Evolutionary conservation across 1,140 invertebrate genomes (phyloP), one percentile per base, ranked within the genome.

Genomic region (Pachypeltis micranthus): DNA sequence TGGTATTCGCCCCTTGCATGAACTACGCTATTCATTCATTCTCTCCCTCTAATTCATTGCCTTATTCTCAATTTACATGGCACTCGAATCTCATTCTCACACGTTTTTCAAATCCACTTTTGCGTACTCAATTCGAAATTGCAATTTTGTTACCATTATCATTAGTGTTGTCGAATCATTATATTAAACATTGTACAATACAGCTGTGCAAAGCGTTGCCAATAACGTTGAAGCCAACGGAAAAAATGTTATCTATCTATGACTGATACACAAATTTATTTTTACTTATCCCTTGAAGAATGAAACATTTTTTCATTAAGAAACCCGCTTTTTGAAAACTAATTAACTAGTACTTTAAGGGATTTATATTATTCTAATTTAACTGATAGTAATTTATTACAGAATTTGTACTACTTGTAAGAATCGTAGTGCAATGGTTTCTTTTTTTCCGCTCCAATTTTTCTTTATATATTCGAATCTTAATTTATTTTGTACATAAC

Each of bases 291-390:
- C 10, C 21, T 51, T 59, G 16, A 47, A 51, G 25, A 28, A 62
- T 61, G 51, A 62, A 23, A 51, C 24, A 60, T n/a, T n/a, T n/a
- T n/a, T n/a, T n/a, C n/a, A n/a, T n/a, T n/a, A n/a, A n/a, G n/a
- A 51, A 66, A 29, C n/a, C 65, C 44, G 65, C 65, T 66, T 66
- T 64, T 66, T 62, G 56, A 61, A 59, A 54, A 61, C 28, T 66
- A 62, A 66, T 64, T 66, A 63, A 58, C 63, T 66, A 64, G 54
- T 64, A 63, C 44, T 59, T 44, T 66, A 66, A 66, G 65, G 31
- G 64, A 66, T 62, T 64, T 62, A 64, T 63, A 66, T 66, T 62
- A 27, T 51, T 28, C 29, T 34, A 10, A 57, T 59, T 39, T 16
- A 64, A 51, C 27, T 64, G 51, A 59, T 59, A 27, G 10, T 21